Evolutionary conservation across 1,140 invertebrate genomes (phyloP).

Genomic region (Rhynchophorus ferrugineus): DNA sequence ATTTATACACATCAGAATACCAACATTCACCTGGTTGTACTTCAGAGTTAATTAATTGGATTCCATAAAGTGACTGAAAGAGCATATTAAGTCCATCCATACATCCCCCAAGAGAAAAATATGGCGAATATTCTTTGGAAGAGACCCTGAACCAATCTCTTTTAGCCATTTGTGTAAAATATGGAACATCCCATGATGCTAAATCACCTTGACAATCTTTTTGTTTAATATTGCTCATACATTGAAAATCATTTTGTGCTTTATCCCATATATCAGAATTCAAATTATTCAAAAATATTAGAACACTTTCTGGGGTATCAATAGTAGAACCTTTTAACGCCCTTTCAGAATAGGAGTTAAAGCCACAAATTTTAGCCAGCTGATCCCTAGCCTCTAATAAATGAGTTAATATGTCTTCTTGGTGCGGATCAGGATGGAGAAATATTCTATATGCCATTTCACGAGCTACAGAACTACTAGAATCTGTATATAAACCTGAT

Average conservation of each 20-base stretch:
- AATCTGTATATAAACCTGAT: constrained; percentile 75
- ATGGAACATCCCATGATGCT: constrained; percentile 79
- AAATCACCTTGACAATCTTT: constrained; percentile 45
- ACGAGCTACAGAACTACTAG: constrained; percentile 65
- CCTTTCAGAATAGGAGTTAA: constrained; percentile 78
- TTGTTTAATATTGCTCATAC: constrained; percentile 69
- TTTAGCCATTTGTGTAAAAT: constrained; percentile 67
- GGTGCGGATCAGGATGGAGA: constrained; percentile 68
- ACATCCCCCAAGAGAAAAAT: constrained; percentile 89
- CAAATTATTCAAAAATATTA: constrained; percentile 72
- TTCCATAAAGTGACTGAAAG: constrained; percentile 71
- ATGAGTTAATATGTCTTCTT: constrained; percentile 66
- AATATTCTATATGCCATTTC: constrained; percentile 86
- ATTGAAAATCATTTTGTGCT: constrained; percentile 61
- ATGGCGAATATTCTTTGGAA: constrained; percentile 68
- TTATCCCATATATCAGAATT: constrained; percentile 57
- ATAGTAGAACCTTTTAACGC: constrained; percentile 82
- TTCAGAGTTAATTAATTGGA: constrained; percentile 64
- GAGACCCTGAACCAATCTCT: constrained; percentile 59
- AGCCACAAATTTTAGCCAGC: constrained; percentile 80
- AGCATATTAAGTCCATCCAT: constrained; percentile 93
- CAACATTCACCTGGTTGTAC: constrained; percentile 54
- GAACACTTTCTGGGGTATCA: constrained; percentile 69
- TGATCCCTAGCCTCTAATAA: constrained; percentile 66
- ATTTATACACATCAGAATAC: constrained; percentile 81